Conservation (phyloP, 2,797 vertebrate species). For the Sylvilagus floridanus region DNA sequence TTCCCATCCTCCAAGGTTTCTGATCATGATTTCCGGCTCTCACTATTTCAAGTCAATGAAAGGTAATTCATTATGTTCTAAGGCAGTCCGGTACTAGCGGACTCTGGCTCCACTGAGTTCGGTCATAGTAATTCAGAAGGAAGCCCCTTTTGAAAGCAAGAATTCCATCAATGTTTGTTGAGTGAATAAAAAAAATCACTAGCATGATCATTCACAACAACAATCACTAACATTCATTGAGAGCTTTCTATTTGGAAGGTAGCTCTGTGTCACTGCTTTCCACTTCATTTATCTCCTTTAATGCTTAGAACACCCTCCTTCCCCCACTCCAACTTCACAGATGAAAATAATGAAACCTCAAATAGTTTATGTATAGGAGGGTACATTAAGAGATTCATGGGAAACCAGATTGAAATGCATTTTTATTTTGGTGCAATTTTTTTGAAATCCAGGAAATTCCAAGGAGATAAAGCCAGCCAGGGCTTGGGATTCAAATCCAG, state of each 20-base stretch:
- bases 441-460: neutral
- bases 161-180: neutral
- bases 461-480: neutral
- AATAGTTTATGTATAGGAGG: neutral
- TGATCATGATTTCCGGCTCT: neutral
- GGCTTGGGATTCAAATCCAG: neutral
- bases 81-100: neutral
- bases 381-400: no score
- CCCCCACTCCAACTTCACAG: neutral
- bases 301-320: neutral
- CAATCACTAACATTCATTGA: neutral
- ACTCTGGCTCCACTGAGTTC: neutral
- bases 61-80: neutral
- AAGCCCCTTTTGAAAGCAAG: neutral
- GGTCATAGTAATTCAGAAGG: neutral
- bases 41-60: constrained; percentile 30
- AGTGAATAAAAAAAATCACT: constrained; percentile 25
- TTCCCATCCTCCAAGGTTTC: neutral
- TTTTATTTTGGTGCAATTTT: no score
- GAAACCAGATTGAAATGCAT: no score
- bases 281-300: neutral
- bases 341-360: neutral
- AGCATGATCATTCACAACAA: neutral
- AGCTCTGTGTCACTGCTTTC: neutral
- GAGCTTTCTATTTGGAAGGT: neutral